Evolutionary conservation across 2,888 invertebrate genomes (phyloP).

Genomic region (Melanostoma mellinum): DNA sequence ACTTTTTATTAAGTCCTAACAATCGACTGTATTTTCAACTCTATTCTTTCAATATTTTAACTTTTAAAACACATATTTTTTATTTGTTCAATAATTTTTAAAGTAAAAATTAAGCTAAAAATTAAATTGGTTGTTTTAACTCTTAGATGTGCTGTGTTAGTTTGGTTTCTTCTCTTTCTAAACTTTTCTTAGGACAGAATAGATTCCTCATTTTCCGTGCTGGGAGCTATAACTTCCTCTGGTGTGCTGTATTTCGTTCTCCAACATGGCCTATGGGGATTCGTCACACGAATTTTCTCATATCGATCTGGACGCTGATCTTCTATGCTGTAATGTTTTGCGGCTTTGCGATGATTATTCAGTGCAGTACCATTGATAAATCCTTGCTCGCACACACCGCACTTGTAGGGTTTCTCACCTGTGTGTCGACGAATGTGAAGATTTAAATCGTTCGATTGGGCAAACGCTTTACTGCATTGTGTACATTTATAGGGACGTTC

Average conservation of each 20-base stretch:
- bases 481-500: constrained; percentile 85
- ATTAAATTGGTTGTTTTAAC: no score
- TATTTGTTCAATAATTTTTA: no score
- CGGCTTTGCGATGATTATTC: constrained; percentile 85
- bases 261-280: constrained; percentile 65
- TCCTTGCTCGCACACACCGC: constrained; percentile 86
- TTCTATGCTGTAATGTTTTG: constrained; percentile 83
- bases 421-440: constrained; percentile 88
- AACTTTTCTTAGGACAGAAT: no score
- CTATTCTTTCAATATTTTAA: no score
- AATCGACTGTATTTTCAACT: no score
- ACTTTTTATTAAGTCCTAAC: no score
- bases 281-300: constrained; percentile 77
- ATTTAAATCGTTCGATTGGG: constrained; percentile 88
- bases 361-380: constrained; percentile 87
- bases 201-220: no score
- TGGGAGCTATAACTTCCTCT: no score
- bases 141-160: no score
- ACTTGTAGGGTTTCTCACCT: constrained; percentile 86
- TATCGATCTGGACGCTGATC: constrained; percentile 76
- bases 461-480: constrained; percentile 83
- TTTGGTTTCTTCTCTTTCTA: no score
- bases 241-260: constrained; percentile 23
- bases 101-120: no score
- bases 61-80: no score